These are phyloP conservation scores for Parnassius orleans DNA, from an alignment of 2,888 invertebrate species.

Conservation along the genomic window DNA sequence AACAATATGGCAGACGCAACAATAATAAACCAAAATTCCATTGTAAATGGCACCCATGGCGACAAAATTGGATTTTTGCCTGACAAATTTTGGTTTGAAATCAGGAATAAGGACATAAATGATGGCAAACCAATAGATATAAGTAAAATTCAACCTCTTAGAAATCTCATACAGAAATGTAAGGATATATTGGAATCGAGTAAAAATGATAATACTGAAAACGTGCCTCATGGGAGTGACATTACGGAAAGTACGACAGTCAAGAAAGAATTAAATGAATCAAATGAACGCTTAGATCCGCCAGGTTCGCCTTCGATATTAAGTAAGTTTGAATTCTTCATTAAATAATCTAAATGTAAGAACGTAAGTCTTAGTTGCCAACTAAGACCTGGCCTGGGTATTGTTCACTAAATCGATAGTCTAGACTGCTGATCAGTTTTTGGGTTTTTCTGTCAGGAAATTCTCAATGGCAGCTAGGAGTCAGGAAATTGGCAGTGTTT, in stretches of 20 bases:
- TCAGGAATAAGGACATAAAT: conserved; percentile 31
- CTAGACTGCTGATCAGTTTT: no score
- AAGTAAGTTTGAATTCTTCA: conserved; percentile 38
- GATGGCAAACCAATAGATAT: background rate
- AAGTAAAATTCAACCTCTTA: background rate
- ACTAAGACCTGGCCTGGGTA: no score
- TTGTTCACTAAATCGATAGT: no score
- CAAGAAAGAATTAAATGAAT: conserved; percentile 12
- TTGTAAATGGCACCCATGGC: conserved; percentile 56
- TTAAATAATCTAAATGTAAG: background rate
- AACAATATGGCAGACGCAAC: conserved; percentile 45
- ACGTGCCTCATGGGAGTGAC: background rate
- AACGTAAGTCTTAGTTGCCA: no score
- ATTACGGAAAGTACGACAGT: conserved; percentile 7
- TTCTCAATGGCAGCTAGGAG: no score
- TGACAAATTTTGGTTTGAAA: conserved; percentile 71
- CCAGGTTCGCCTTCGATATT: conserved; percentile 45
- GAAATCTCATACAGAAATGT: conserved; percentile 11
- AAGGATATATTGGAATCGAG: background rate
- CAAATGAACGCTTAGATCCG: conserved; percentile 10
- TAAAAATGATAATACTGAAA: background rate
- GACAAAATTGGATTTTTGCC: conserved; percentile 79
- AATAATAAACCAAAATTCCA: conserved; percentile 54
- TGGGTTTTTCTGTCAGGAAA: no score
- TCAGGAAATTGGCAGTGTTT: no score